Conservation (phyloP, 92 coral and sea anemone species). For the Palythoa grandis region DNA sequence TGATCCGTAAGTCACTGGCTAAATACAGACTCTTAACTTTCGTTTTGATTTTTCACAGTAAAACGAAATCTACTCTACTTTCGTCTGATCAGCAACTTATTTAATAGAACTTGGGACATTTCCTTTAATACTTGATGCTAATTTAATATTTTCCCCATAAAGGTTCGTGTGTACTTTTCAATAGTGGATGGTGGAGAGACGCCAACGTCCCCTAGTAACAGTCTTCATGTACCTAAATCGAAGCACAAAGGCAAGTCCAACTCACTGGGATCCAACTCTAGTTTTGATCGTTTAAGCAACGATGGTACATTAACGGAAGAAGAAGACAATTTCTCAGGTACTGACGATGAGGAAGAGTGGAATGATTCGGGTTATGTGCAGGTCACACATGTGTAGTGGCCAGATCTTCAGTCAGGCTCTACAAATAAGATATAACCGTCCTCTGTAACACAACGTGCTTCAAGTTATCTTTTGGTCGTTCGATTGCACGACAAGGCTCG, state of each 20-base stretch:
- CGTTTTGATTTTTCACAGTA: too few relatives aligned
- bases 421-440: background rate
- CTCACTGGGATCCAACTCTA: conserved; percentile 55
- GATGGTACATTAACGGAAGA: conserved; percentile 48
- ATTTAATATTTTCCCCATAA: background rate
- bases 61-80: background rate
- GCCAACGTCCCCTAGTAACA: background rate
- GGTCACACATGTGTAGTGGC: conserved; percentile 28
- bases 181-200: background rate
- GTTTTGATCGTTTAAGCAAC: conserved; percentile 47
- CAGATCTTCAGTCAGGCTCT: too few relatives aligned
- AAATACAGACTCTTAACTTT: too few relatives aligned
- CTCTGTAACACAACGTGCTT: background rate
- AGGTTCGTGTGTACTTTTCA: conserved; percentile 41
- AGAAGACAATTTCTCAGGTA: conserved; percentile 82
- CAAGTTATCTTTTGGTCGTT: background rate
- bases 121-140: background rate
- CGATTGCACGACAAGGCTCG: background rate
- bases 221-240: conserved; percentile 8
- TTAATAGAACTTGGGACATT: too few relatives aligned
- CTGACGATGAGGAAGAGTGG: conserved; percentile 90
- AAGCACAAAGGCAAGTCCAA: conserved; percentile 37
- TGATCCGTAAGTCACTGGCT: too few relatives aligned
- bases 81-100: too few relatives aligned
- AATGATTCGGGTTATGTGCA: conserved; percentile 18